Evolutionary conservation across 2,888 invertebrate species (phyloP).

Genomic region (Drosophila affinis): DNA sequence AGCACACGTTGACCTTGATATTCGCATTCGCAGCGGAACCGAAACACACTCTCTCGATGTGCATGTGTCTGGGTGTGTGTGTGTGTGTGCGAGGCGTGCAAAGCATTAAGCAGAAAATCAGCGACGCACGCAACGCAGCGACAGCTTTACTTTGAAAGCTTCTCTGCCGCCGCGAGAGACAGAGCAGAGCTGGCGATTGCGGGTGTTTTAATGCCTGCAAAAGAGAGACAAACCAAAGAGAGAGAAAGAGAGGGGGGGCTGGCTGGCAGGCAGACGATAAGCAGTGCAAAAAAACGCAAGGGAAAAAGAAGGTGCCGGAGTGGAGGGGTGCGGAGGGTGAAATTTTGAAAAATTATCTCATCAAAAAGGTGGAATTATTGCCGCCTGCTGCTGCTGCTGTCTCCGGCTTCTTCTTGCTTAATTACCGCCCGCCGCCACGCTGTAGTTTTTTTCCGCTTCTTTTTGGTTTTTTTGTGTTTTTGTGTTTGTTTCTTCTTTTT

Average conservation of each 20-base stretch:
- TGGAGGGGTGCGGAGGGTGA: too few species aligned
- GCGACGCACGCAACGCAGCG: slow-evolving; percentile 35
- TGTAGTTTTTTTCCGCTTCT: not conserved
- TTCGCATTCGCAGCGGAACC: slow-evolving; percentile 82
- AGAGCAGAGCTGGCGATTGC: slow-evolving; percentile 1
- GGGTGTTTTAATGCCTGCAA: slow-evolving; percentile 4
- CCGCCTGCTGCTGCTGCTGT: slow-evolving; percentile 4
- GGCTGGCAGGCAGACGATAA: slow-evolving; percentile 20
- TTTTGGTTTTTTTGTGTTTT: too few species aligned
- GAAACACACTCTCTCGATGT: slow-evolving; percentile 14
- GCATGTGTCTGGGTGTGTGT: not conserved
- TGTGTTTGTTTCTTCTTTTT: too few species aligned
- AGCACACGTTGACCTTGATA: slow-evolving; percentile 80
- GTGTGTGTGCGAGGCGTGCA: slow-evolving; percentile 30
- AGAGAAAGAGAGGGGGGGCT: slow-evolving; percentile 1
- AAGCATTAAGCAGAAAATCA: slow-evolving; percentile 65
- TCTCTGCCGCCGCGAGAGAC: not conserved
- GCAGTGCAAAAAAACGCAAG: slow-evolving; percentile 68
- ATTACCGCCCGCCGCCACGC: not conserved
- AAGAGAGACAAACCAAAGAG: not conserved
- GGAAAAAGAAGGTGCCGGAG: slow-evolving; percentile 18
- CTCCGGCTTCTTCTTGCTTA: slow-evolving; percentile 15
- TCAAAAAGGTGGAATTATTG: slow-evolving; percentile 43
- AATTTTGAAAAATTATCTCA: slow-evolving; percentile 68
- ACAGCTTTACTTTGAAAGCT: slow-evolving; percentile 28